Evolutionary conservation across 1,140 invertebrate genomes (phyloP).

Genomic region (Dermatophagoides farinae): DNA sequence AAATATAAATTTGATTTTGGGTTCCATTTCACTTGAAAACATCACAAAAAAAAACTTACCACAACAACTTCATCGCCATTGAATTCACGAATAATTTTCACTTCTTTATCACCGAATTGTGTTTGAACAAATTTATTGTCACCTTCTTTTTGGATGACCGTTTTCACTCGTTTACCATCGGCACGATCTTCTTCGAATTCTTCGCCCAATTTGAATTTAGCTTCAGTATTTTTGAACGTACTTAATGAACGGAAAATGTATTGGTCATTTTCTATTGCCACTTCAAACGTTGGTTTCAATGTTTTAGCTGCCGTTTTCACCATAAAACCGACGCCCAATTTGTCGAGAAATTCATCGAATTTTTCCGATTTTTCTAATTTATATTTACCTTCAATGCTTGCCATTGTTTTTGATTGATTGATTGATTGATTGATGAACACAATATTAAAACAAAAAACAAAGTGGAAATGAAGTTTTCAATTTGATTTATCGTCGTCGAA

Average conservation of each 20-base stretch:
- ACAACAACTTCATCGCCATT: conserved; percentile 9
- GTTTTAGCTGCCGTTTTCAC: conserved; percentile 10
- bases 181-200: conserved; percentile 67
- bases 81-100: conserved; percentile 14
- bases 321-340: conserved; percentile 12
- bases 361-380: conserved; percentile 9
- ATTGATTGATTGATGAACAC: background rate
- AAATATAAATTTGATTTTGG: background rate
- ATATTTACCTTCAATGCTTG: background rate
- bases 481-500: no score
- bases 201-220: conserved; percentile 53
- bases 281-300: conserved; percentile 9
- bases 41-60: background rate
- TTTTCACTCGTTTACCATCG: conserved; percentile 57
- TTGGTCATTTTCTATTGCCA: background rate
- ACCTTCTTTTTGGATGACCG: conserved; percentile 3
- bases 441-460: no score
- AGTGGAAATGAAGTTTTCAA: no score
- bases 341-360: conserved; percentile 9
- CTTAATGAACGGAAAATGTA: conserved; percentile 54
- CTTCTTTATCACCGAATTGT: conserved; percentile 29
- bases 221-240: conserved; percentile 56
- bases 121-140: conserved; percentile 42
- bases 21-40: background rate
- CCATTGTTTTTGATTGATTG: background rate